Evolutionary conservation across 2,113 vertebrate genomes (phyloP), one percentile per base, ranked within the genome.

Genomic region (Piprites chloris): DNA sequence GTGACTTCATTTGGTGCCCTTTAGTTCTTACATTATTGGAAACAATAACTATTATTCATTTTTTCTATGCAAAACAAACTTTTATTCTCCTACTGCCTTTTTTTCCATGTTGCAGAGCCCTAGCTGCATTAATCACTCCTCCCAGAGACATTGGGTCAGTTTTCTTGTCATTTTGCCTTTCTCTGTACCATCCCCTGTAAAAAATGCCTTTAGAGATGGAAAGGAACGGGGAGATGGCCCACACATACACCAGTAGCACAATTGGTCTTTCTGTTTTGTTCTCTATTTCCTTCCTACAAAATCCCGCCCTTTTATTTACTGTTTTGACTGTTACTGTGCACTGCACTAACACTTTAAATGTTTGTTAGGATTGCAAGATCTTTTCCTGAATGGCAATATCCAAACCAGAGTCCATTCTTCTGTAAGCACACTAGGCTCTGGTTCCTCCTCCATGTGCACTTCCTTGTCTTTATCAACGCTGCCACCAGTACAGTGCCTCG

Each of bases 321-420:
- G 90, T 95, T 97, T 97, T 95, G 87, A 68, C 90, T 93, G 95
- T 95, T 95, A 91, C 95, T 56, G 89, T 78, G 94, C 52, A 81
- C 50, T 56, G 76, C 81, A 84, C 11, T 52, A 52, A 81, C 76
- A 90, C 47, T 77, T 87, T 52, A 81, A 71, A 85, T 44, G 69
- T 41, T 83, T 69, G 11, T n/a, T 66, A 69, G 62, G 63, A 53
- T 16, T 69, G 55, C 37, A 76, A 66, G 46, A 58, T 67, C 62
- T 80, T 44, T 73, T 86, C 8, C 42, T 63, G 63, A 90, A 81
- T 52, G 68, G 30, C 55, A 77, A 74, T 55, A 86, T 39, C n/a
- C 69, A 80, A 80, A 41, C 69, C 79, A 86, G 94, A 93, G 92
- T 90, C 82, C 67, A 23, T 44, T 59, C 47, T 27, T 66, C 50